These are phyloP conservation scores for Listronotus oregonensis DNA, from an alignment of 1,140 invertebrate genomes.

Conservation along the genomic window DNA sequence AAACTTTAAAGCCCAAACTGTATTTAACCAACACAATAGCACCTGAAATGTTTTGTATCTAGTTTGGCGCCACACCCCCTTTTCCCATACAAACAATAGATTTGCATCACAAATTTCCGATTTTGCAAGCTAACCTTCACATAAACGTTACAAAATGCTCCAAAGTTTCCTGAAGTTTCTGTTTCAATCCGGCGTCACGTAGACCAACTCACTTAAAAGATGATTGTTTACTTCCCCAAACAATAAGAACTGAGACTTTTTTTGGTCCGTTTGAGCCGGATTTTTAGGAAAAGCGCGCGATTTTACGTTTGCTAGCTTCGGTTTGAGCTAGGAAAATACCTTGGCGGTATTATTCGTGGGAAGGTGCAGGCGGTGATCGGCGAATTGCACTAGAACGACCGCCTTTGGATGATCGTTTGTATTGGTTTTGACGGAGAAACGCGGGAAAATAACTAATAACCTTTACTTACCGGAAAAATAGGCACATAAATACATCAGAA, in stretches of 20 bases:
- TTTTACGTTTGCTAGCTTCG: background rate
- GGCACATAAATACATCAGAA: constrained; percentile 40
- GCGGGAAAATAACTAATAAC: constrained; percentile 52
- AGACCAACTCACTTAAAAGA: constrained; percentile 8
- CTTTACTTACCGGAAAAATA: constrained; percentile 45
- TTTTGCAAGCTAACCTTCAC: constrained; percentile 27
- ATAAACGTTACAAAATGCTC: constrained; percentile 13
- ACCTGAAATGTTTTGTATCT: background rate
- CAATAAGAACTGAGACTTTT: background rate
- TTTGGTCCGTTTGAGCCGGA: background rate
- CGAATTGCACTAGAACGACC: constrained; percentile 43
- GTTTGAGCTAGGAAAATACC: constrained; percentile 31
- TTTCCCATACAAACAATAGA: constrained; percentile 27
- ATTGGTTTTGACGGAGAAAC: constrained; percentile 47
- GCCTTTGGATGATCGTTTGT: constrained; percentile 44
- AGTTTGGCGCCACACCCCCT: constrained; percentile 36
- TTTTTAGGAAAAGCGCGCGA: constrained; percentile 7
- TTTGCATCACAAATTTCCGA: constrained; percentile 27
- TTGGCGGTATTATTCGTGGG: constrained; percentile 38
- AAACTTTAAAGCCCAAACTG: background rate
- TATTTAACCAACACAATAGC: background rate
- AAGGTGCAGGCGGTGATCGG: constrained; percentile 38
- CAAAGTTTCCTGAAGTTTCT: constrained; percentile 6
- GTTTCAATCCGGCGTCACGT: constrained; percentile 22
- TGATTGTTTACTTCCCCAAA: constrained; percentile 25